These are phyloP conservation scores for Heliangelus exortis DNA, from an alignment of 2,797 vertebrate species.

Conservation along the genomic window DNA sequence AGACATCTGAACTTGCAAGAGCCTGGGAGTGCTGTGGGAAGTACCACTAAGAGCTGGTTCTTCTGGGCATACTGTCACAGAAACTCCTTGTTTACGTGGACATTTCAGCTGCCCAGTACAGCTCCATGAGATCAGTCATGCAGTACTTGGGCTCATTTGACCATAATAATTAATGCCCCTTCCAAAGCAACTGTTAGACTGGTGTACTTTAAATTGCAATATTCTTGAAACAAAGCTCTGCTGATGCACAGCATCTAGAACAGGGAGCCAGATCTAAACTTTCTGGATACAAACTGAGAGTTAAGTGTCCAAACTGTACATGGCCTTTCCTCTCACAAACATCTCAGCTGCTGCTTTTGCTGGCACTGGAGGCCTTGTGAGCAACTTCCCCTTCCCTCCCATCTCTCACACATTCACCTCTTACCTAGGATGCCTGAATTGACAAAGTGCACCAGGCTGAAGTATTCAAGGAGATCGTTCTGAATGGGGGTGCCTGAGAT, in stretches of 20 bases:
- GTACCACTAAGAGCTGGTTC: neutral
- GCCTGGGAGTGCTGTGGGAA: neutral
- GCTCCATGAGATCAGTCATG: neutral
- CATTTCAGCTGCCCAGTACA: neutral
- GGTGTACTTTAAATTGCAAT: neutral
- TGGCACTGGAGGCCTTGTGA: neutral
- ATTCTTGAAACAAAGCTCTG: neutral
- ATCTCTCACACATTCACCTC: neutral
- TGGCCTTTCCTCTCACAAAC: neutral
- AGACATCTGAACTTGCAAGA: neutral
- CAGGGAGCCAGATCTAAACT: neutral
- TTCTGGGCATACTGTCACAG: neutral
- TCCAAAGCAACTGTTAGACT: neutral
- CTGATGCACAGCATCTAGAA: neutral
- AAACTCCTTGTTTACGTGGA: neutral
- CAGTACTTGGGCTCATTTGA: neutral
- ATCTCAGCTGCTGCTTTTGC: neutral
- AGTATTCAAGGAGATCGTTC: conserved; percentile 97
- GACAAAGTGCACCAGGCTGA: conserved; percentile 97
- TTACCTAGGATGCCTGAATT: conserved; percentile 94
- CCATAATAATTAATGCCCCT: neutral
- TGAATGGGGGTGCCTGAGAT: conserved; percentile 98
- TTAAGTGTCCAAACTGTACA: neutral
- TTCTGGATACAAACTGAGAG: neutral
- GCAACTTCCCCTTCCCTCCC: neutral